These are phyloP conservation scores for Sander lucioperca DNA, from an alignment of 2,113 vertebrate genomes.

Conservation along the genomic window DNA sequence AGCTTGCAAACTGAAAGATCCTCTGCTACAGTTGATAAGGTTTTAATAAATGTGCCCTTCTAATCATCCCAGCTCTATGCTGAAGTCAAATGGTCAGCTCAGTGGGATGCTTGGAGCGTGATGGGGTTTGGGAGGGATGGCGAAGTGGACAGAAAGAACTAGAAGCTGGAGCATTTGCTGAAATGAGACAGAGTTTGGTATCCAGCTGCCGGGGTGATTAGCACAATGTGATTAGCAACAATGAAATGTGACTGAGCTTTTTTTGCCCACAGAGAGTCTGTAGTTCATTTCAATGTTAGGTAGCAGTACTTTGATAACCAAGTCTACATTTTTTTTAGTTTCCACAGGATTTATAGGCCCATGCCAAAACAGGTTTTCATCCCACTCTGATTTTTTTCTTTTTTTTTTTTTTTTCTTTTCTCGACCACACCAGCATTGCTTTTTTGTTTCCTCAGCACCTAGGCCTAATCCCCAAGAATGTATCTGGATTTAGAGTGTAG, in stretches of 20 bases:
- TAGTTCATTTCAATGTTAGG: neutral
- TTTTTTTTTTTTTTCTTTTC: neutral
- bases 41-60: conserved; percentile 23
- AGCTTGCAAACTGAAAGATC: neutral
- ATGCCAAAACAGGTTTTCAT: conserved; percentile 57
- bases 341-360: conserved; percentile 33
- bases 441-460: conserved; percentile 68
- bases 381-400: conserved; percentile 27
- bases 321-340: conserved; percentile 4
- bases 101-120: conserved; percentile 6
- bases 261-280: neutral
- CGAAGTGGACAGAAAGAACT: neutral
- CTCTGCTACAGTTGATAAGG: conserved; percentile 18
- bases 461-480: conserved; percentile 77
- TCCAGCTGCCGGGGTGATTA: conserved; percentile 62
- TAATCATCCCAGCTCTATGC: neutral
- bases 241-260: conserved; percentile 41
- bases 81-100: conserved; percentile 15
- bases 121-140: neutral
- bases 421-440: conserved; percentile 22
- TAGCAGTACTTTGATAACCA: neutral
- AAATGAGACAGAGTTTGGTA: conserved; percentile 1
- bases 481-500: conserved; percentile 61
- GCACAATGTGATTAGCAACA: conserved; percentile 51
- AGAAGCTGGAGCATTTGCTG: conserved; percentile 4